Percentiles rank a stretch among this genome's conserved stretches.
These are phyloP conservation scores for Orius insidiosus DNA, from an alignment of 1,140 invertebrate genomes.

Conservation along the genomic window DNA sequence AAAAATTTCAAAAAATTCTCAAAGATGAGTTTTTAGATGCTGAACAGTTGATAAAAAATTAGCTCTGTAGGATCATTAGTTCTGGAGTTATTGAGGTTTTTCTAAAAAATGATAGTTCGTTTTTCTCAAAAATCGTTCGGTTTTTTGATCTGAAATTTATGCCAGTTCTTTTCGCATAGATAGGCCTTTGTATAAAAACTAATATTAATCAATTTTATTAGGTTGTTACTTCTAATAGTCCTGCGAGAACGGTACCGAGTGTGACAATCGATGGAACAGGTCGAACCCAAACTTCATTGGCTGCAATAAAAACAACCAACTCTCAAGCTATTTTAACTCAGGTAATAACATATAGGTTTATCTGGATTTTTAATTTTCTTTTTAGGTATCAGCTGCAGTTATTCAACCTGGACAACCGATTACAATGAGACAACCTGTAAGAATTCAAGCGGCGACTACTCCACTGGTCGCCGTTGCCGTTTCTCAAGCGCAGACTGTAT, in stretches of 20 bases:
- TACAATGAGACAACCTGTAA: conserved; percentile 19
- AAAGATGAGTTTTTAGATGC: too few species aligned
- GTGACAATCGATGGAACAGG: conserved; percentile 21
- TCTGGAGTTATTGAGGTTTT: too few species aligned
- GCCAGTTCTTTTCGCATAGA: too few species aligned
- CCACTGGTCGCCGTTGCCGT: conserved; percentile 21
- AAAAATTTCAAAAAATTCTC: too few species aligned
- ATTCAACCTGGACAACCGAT: conserved; percentile 22
- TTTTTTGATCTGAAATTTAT: too few species aligned
- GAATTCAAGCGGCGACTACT: conserved; percentile 19
- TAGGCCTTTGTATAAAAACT: too few species aligned
- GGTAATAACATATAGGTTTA: conserved; percentile 16
- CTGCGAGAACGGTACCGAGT: conserved; percentile 17
- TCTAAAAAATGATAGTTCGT: too few species aligned
- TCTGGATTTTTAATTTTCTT: not conserved
- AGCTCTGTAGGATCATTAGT: too few species aligned
- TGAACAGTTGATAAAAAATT: too few species aligned
- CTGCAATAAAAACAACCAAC: conserved; percentile 22
- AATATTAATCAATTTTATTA: too few species aligned
- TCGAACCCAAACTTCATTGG: conserved; percentile 19
- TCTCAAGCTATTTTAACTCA: conserved; percentile 24
- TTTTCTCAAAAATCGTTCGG: too few species aligned
- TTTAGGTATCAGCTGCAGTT: conserved; percentile 22
- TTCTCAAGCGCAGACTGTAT: conserved; percentile 18
- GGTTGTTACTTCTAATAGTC: conserved; percentile 23